phyloP scores from a whole-genome alignment of 2,888 invertebrate genomes.

The Allacma fusca region DNA sequence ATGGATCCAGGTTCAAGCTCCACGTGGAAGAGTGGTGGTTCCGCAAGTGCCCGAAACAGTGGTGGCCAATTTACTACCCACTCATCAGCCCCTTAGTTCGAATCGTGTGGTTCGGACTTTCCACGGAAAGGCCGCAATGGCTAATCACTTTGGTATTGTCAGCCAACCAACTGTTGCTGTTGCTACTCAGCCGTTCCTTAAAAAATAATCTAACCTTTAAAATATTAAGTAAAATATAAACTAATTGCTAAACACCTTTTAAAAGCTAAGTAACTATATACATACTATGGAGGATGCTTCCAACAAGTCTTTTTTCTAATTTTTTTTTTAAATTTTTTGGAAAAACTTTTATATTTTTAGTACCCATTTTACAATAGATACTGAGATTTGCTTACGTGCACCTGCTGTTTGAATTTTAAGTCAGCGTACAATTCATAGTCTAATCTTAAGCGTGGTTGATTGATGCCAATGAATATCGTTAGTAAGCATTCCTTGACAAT shows the following conservation, averaged over 20 bases:
- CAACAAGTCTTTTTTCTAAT: neutral
- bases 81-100: conserved; percentile 59
- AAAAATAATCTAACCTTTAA: conserved; percentile 33
- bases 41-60: conserved; percentile 59
- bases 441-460: neutral
- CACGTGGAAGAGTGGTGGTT: conserved; percentile 45
- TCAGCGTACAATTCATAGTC: too few relatives aligned
- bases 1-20: conserved; percentile 59
- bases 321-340: neutral
- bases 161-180: conserved; percentile 11
- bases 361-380: too few relatives aligned
- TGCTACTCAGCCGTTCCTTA: conserved; percentile 32
- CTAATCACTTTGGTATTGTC: conserved; percentile 58
- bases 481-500: neutral
- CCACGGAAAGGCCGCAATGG: conserved; percentile 61
- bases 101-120: conserved; percentile 61
- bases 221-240: conserved; percentile 10
- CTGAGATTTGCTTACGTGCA: too few relatives aligned
- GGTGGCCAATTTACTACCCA: conserved; percentile 61
- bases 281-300: neutral
- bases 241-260: neutral
- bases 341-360: too few relatives aligned
- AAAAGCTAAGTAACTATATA: neutral
- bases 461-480: neutral
- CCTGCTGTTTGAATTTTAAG: too few relatives aligned